A percentile compares a stretch with the other conserved stretches of the same genome.
These are phyloP conservation scores for Callaeas wilsoni DNA, from an alignment of 2,113 vertebrate genomes.

Conservation along the genomic window DNA sequence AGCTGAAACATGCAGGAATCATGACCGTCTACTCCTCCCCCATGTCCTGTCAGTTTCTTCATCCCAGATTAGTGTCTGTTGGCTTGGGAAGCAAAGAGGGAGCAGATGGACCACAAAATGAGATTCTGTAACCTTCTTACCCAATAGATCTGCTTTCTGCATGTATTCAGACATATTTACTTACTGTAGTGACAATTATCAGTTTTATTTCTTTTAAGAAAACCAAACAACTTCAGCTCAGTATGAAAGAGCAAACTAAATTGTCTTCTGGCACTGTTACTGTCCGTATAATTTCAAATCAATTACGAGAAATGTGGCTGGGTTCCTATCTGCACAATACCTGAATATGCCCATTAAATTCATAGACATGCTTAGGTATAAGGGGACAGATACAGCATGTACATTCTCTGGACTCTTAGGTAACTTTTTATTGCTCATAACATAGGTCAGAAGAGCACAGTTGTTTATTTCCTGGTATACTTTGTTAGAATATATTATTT, in stretches of 20 bases:
- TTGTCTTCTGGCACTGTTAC: conserved; percentile 30
- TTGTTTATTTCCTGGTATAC: background rate
- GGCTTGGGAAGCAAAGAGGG: conserved; percentile 58
- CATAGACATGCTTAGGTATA: background rate
- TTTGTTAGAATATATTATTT: background rate
- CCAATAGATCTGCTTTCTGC: conserved; percentile 63
- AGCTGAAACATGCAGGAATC: background rate
- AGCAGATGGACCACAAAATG: conserved; percentile 68
- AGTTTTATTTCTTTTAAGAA: conserved; percentile 64
- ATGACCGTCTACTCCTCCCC: conserved; percentile 45
- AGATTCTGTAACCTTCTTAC: conserved; percentile 67
- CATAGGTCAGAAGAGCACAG: background rate
- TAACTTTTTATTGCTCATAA: background rate
- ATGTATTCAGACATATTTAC: conserved; percentile 61
- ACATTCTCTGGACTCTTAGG: background rate
- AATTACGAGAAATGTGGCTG: conserved; percentile 19
- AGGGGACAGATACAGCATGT: background rate
- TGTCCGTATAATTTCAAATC: conserved; percentile 22
- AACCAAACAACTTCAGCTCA: conserved; percentile 61
- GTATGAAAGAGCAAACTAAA: conserved; percentile 57
- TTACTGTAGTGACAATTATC: conserved; percentile 67
- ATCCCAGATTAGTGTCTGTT: conserved; percentile 62
- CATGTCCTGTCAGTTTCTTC: conserved; percentile 63
- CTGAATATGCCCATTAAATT: background rate
- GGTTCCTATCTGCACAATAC: background rate